phyloP scores from a whole-genome alignment of 2,797 vertebrate genomes.

The Pampus argenteus region DNA sequence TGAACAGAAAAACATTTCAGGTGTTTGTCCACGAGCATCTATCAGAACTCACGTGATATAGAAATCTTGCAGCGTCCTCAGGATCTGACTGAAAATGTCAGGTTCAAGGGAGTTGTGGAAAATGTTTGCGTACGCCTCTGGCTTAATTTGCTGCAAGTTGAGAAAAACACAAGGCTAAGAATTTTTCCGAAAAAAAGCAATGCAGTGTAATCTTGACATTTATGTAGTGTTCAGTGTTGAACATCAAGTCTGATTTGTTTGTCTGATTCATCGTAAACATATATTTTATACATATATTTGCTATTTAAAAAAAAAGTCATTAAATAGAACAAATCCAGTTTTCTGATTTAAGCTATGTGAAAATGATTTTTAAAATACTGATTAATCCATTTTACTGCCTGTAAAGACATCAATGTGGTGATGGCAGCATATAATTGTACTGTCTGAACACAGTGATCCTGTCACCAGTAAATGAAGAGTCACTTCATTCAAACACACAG shows the following conservation, averaged over 20 bases:
- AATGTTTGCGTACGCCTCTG: constrained; percentile 86
- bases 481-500: neutral
- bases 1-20: neutral
- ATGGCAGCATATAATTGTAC: neutral
- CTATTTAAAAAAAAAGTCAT: too few species aligned
- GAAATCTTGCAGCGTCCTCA: constrained; percentile 89
- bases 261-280: neutral
- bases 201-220: neutral
- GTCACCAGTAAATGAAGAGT: neutral
- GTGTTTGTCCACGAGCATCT: neutral
- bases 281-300: too few species aligned
- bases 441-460: constrained; percentile 3
- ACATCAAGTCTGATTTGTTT: neutral
- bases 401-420: neutral
- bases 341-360: too few species aligned
- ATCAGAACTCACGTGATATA: constrained; percentile 88
- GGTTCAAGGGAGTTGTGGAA: constrained; percentile 95
- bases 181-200: constrained; percentile 6
- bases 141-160: constrained; percentile 91
- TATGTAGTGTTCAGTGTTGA: neutral
- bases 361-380: too few species aligned
- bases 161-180: neutral
- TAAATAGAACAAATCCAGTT: too few species aligned
- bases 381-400: too few species aligned
- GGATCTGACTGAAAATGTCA: constrained; percentile 91